These are phyloP conservation scores for Crax fasciolata DNA, from an alignment of 2,797 vertebrate species.

Conservation along the genomic window DNA sequence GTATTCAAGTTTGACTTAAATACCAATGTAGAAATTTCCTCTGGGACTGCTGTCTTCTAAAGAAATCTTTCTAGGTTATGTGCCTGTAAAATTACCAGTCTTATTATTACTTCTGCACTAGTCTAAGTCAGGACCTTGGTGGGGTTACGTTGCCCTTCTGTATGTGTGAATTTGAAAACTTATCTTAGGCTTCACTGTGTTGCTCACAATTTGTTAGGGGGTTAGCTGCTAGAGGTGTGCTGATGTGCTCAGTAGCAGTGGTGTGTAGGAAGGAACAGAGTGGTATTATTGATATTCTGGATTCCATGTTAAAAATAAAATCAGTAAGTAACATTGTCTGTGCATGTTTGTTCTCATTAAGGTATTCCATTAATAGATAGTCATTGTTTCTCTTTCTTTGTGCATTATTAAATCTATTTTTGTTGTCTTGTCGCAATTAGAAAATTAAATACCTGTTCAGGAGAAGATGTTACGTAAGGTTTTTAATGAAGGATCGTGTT, in stretches of 20 bases:
- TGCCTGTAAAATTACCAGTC: neutral
- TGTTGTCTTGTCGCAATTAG: neutral
- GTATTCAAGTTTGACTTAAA: neutral
- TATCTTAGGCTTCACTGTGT: neutral
- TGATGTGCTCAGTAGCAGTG: neutral
- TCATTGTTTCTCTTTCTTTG: neutral
- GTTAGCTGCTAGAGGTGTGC: neutral
- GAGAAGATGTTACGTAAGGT: neutral
- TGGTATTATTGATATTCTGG: neutral
- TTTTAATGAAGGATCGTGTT: neutral
- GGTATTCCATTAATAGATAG: neutral
- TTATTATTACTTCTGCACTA: neutral
- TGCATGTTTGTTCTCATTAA: neutral
- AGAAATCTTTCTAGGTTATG: neutral
- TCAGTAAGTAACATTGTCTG: fast-evolving
- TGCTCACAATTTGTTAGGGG: neutral
- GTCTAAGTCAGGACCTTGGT: neutral
- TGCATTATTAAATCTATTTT: fast-evolving
- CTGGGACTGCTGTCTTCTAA: neutral
- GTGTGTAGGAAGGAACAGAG: neutral
- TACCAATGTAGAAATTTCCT: neutral
- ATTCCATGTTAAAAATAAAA: neutral
- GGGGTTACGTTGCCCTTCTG: neutral
- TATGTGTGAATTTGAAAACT: neutral
- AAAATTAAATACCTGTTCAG: neutral